These are phyloP conservation scores for Nerophis ophidion DNA, from an alignment of 2,113 vertebrate species.

Conservation along the genomic window DNA sequence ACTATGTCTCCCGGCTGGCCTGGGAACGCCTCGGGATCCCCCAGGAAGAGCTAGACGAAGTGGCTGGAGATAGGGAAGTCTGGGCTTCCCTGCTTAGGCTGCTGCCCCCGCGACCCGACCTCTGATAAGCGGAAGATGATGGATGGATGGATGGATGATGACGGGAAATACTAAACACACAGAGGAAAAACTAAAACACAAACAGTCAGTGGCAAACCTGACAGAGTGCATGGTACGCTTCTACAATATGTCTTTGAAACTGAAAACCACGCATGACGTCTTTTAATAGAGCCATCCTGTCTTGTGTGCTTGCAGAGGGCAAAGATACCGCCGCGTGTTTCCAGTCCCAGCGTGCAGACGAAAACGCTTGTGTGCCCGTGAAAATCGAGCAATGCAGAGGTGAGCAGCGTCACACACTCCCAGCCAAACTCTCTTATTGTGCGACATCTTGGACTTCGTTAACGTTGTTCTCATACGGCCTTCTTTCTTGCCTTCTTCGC, in stretches of 20 bases:
- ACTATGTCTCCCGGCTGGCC: too few relatives aligned
- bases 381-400: constrained; percentile 68
- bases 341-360: constrained; percentile 50
- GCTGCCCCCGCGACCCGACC: too few relatives aligned
- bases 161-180: too few relatives aligned
- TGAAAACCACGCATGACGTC: neutral
- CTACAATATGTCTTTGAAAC: neutral
- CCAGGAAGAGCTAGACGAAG: too few relatives aligned
- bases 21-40: too few relatives aligned
- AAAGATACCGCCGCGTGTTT: constrained; percentile 57
- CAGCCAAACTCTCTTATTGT: neutral
- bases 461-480: neutral
- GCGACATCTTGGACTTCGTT: neutral
- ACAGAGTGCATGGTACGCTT: neutral
- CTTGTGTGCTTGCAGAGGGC: constrained; percentile 57
- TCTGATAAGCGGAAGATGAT: too few relatives aligned
- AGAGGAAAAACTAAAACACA: too few relatives aligned
- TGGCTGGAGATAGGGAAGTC: too few relatives aligned
- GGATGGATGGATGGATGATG: too few relatives aligned
- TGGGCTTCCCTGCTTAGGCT: too few relatives aligned
- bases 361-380: constrained; percentile 67
- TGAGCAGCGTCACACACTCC: constrained; percentile 15
- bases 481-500: neutral
- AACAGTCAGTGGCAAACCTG: too few relatives aligned
- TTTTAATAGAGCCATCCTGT: neutral